Base-by-base conservation (phyloP, 1,140 invertebrate genomes). In the Tetramorium simillimum region DNA sequence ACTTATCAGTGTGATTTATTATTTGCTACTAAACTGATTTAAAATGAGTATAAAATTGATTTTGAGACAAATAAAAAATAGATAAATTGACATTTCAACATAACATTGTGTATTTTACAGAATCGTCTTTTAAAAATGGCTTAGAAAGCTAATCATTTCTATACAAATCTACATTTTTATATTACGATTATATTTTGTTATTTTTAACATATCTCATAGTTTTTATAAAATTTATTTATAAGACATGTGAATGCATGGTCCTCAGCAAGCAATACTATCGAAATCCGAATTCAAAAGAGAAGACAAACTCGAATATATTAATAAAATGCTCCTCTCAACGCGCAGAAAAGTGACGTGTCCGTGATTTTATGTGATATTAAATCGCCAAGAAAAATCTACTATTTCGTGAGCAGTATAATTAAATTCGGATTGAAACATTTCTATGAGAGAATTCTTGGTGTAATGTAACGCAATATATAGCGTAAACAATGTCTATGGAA, bases 211-310 rank as follows among this genome's bases (percentile, higher is more conserved):
- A 14, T 14, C 3, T n/a, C 16, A 40, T 33, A 33, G 28, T 63
- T 60, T 76, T 60, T 46, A 53, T 46, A 77, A 46, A 28, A 63
- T 63, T 53, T 14, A 46, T 60, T n/a, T 43, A 18, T 62, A 5
- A 5, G 16, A 77, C 24, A 63, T 28, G 40, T 28, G 21, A 77
- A 62, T 62, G 16, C 56, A 77, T 62, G 56, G 10, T 63, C 18
- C 10, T 77, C 24, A 62, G 56, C 16, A 28, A 28, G 56, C 16
- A 56, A 43, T 40, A 18, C 5, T 28, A 28, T 18, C 18, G 37
- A 77, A 62, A 62, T 62, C 16, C n/a, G 56, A 76, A 43, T 53
- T n/a, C 33, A n/a, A 77, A 63, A 77, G 56, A 77, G 40, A 77
- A 77, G 40, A 63, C 56, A 77, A 77, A 77, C 56, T 77, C 21